Evolutionary conservation across 2,888 invertebrate genomes (phyloP).

Genomic region (Torymus auratus): DNA sequence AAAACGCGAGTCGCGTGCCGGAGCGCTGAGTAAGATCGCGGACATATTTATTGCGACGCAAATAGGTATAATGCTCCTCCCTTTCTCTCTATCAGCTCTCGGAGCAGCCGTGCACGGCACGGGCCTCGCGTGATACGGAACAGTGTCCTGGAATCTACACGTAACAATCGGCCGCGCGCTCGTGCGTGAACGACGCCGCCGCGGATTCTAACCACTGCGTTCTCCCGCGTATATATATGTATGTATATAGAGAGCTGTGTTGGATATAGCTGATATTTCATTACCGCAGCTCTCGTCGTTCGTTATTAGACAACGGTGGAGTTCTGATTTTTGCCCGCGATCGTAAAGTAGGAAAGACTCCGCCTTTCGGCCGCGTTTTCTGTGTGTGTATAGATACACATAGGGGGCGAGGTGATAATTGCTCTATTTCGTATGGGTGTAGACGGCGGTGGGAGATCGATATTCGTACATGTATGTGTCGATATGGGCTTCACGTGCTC

Average conservation of each 20-base stretch:
- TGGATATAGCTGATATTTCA: constrained; percentile 47
- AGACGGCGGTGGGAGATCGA: background rate
- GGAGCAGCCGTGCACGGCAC: constrained; percentile 19
- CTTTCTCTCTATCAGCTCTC: constrained; percentile 57
- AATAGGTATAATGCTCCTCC: constrained; percentile 62
- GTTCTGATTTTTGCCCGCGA: constrained; percentile 26
- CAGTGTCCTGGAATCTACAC: constrained; percentile 61
- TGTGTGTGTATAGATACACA: background rate
- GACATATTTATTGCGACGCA: constrained; percentile 58
- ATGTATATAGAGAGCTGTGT: too few relatives aligned
- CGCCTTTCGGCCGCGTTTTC: too few relatives aligned
- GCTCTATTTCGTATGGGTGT: constrained; percentile 44
- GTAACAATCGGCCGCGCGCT: constrained; percentile 32
- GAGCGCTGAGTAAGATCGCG: constrained; percentile 56
- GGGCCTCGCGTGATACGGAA: constrained; percentile 65
- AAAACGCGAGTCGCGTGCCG: constrained; percentile 56
- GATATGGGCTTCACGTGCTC: background rate
- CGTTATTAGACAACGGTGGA: constrained; percentile 8
- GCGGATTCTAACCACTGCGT: too few relatives aligned
- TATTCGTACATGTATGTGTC: constrained; percentile 3
- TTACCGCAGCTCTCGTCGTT: constrained; percentile 33
- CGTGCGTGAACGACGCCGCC: too few relatives aligned
- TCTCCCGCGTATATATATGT: too few relatives aligned
- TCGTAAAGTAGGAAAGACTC: constrained; percentile 12
- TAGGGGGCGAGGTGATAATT: constrained; percentile 40